A percentile compares a stretch with the other conserved stretches of the same genome.
These are phyloP conservation scores for Furnarius figulus DNA, from an alignment of 2,113 vertebrate genomes.

Conservation along the genomic window DNA sequence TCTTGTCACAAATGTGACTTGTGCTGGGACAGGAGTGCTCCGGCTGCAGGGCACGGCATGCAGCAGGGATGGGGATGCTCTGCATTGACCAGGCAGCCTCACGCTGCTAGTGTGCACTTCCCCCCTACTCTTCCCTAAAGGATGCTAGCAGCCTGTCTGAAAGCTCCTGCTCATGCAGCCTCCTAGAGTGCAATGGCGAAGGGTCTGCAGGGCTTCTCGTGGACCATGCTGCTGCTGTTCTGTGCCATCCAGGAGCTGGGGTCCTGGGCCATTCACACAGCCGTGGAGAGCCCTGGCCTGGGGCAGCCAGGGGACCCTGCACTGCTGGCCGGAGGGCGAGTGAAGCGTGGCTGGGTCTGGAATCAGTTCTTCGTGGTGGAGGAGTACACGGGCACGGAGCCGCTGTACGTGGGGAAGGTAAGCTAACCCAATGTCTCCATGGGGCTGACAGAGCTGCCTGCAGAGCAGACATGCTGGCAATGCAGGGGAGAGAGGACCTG, in stretches of 20 bases:
- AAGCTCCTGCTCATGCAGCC: conserved; percentile 21
- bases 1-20: conserved; percentile 34
- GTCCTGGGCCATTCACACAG: neutral
- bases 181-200: conserved; percentile 41
- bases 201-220: conserved; percentile 35
- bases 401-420: conserved; percentile 98
- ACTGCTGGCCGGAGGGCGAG: conserved; percentile 78
- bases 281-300: neutral
- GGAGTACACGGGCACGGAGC: conserved; percentile 97
- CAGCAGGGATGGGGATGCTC: conserved; percentile 8
- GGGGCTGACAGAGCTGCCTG: neutral
- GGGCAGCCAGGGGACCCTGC: conserved; percentile 59
- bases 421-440: neutral
- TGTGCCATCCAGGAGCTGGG: conserved; percentile 41
- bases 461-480: neutral
- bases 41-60: neutral
- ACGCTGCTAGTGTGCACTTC: neutral
- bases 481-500: neutral
- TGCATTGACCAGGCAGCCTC: neutral
- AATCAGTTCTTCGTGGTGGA: conserved; percentile 99
- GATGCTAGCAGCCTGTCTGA: neutral
- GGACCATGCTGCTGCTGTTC: conserved; percentile 66
- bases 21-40: neutral
- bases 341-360: conserved; percentile 99
- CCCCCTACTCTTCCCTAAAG: neutral